Percentiles rank a stretch among this genome's conserved stretches.
Conservation (phyloP, 2,797 vertebrate species). For the Hafferia zeledoni region DNA sequence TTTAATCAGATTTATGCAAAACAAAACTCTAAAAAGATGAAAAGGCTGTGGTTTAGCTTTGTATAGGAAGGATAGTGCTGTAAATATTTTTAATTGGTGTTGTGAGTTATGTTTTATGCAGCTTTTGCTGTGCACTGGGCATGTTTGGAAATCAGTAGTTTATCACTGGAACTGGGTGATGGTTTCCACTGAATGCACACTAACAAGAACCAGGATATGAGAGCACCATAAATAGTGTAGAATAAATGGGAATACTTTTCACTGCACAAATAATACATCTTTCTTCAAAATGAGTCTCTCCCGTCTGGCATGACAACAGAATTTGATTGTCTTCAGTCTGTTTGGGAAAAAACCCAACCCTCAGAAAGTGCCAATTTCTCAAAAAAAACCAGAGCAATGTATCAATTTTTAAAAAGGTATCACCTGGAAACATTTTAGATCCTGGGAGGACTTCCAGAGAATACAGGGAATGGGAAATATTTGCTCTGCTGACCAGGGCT, state of each 20-base stretch:
- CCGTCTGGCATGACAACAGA: neutral
- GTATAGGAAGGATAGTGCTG: neutral
- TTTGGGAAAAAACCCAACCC: neutral
- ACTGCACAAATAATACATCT: conserved; percentile 18
- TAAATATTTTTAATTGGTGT: conserved; percentile 54
- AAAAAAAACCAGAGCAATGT: neutral
- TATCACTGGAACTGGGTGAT: neutral
- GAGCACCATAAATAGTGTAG: conserved; percentile 16
- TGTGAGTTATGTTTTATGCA: neutral
- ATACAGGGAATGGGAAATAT: accelerated
- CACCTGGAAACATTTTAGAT: neutral
- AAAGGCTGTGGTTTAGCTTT: conserved; percentile 1
- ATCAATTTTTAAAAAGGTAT: neutral
- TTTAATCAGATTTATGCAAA: neutral
- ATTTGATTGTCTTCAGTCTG: neutral
- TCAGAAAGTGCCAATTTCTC: neutral
- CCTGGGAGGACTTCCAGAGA: neutral
- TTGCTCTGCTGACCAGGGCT: neutral
- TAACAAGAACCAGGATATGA: conserved; percentile 17
- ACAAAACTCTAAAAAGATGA: neutral
- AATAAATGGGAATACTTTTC: conserved; percentile 16
- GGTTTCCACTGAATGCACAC: conserved; percentile 1
- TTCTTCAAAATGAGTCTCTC: conserved; percentile 2
- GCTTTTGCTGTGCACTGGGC: neutral
- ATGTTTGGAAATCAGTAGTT: neutral